Evolutionary conservation across 2,797 vertebrate species (phyloP).

Genomic region (Alosa sapidissima): DNA sequence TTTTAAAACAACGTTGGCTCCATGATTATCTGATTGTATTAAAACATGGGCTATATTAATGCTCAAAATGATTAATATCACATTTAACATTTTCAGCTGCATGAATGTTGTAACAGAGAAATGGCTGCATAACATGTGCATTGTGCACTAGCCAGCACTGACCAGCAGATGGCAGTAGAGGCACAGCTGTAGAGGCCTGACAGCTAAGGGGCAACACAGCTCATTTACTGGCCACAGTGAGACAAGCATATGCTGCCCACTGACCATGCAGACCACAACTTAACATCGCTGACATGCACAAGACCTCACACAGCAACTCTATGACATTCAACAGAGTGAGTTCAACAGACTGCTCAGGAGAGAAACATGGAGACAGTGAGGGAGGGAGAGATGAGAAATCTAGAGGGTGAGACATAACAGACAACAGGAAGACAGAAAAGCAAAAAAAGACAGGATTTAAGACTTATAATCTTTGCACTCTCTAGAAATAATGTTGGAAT

Average conservation of each 20-base stretch:
- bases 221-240: not conserved
- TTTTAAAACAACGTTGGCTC: not conserved
- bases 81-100: not conserved
- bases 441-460: not conserved
- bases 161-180: slow-evolving; percentile 40
- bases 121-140: not conserved
- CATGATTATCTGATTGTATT: not conserved
- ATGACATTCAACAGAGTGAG: not conserved
- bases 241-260: slow-evolving; percentile 19
- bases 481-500: not conserved
- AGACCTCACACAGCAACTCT: not conserved
- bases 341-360: not conserved
- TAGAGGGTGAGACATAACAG: no score
- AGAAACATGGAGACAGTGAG: not conserved
- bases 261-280: not conserved
- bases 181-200: not conserved
- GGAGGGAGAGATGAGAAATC: not conserved
- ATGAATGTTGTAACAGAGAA: not conserved
- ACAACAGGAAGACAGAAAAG: not conserved
- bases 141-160: not conserved
- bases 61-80: not conserved
- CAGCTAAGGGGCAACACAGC: not conserved
- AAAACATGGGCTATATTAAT: not conserved
- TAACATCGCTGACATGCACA: not conserved
- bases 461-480: not conserved